Evolutionary conservation across 1,140 invertebrate species (phyloP), one percentile per base, ranked within the genome.

Genomic region (Euwallacea fornicatus): DNA sequence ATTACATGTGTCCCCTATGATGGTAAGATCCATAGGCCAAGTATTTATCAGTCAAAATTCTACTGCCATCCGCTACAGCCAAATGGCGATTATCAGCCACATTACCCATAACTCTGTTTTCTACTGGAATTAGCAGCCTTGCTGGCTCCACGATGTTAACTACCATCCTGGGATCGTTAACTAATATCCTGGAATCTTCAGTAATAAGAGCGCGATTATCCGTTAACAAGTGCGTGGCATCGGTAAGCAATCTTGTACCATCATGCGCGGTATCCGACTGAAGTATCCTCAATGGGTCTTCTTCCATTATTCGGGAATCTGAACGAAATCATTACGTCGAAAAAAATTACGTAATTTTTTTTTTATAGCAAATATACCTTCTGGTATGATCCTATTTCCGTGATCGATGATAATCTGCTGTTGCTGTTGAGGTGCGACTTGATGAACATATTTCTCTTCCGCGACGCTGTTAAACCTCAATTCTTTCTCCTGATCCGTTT

Each of bases 41-140:
- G 76, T 81, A 82, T 68, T 82, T 82, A 76, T 81, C 80, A 44
- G 76, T 70, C 67, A 81, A 71, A 61, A 81, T 72, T 58, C 79
- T 71, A 56, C 76, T 72, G 58, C 74, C 75, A 59, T 80, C 78
- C 42, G 77, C 74, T 58, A 78, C 74, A 55, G 76, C 69, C 68
- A 81, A 74, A 74, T 81, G 78, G 62, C 79, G 61, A 65, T 75
- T 77, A 67, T 77, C 72, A 73, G 77, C 78, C 13, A 77, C 75
- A 66, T 76, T 77, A 50, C 73, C 72, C 58, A 80, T 59, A 47
- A 80, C 55, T 44, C 77, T 71, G 60, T 77, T 79, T 54, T 80
- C 79, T 62, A 78, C 78, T 21, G 73, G 60, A 9, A 73, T 71
- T 8, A 79, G 21, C 47, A 80, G 59, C 60, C 78, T 73, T n/a